These are phyloP conservation scores for Pelochelys cantorii DNA, from an alignment of 2,797 vertebrate genomes.

Conservation along the genomic window DNA sequence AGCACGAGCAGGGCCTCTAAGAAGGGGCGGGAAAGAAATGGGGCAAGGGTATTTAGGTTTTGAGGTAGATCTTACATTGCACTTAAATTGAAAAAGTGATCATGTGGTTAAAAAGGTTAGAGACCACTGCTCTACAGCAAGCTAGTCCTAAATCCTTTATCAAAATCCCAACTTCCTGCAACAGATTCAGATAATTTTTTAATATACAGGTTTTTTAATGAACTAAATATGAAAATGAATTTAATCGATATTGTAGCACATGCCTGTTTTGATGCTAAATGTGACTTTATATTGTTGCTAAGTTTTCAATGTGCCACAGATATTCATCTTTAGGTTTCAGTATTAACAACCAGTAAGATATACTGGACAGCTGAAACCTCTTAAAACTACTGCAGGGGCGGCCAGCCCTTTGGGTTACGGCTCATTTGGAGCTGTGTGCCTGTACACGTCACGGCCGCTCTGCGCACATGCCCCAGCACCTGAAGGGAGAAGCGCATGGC, in stretches of 20 bases:
- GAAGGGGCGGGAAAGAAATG: too few relatives aligned
- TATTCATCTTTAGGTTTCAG: not conserved
- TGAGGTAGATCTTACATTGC: too few relatives aligned
- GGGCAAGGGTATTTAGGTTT: too few relatives aligned
- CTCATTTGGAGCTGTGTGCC: too few relatives aligned
- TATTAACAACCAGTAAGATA: not conserved
- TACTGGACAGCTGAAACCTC: not conserved
- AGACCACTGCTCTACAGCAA: not conserved
- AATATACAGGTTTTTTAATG: not conserved
- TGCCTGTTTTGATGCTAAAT: not conserved
- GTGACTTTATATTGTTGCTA: not conserved
- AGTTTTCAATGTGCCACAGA: not conserved
- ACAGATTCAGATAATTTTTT: accelerated
- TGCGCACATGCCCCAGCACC: too few relatives aligned
- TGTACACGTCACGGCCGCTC: too few relatives aligned
- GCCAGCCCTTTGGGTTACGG: too few relatives aligned
- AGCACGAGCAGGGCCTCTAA: too few relatives aligned
- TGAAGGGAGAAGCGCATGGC: too few relatives aligned
- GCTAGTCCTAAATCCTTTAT: not conserved
- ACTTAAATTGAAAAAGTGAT: too few relatives aligned
- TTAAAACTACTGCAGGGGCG: not conserved
- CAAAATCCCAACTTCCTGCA: not conserved
- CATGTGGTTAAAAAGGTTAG: too few relatives aligned
- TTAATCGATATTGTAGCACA: not conserved
- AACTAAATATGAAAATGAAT: not conserved